These are phyloP conservation scores for Drosophila limbata DNA, from an alignment of 2,888 invertebrate genomes.

Conservation along the genomic window DNA sequence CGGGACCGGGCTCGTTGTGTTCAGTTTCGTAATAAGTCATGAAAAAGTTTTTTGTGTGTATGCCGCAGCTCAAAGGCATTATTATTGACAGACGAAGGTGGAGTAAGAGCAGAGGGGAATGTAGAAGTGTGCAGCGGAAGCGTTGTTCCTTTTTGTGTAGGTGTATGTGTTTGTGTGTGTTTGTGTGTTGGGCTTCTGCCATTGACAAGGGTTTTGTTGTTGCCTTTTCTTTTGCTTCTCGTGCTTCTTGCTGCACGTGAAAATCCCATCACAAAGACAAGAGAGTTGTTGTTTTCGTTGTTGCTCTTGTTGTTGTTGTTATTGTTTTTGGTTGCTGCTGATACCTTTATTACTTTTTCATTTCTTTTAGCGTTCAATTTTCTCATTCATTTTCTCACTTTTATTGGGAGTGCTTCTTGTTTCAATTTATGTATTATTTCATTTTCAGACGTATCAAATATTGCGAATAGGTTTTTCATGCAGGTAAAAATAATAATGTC, in stretches of 20 bases:
- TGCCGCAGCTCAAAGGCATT: conserved; percentile 56
- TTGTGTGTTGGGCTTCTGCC: conserved; percentile 40
- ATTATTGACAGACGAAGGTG: conserved; percentile 62
- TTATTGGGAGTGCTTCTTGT: conserved; percentile 19
- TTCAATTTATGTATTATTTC: conserved; percentile 41
- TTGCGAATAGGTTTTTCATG: conserved; percentile 25
- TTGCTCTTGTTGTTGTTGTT: conserved; percentile 5
- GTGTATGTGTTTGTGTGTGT: conserved; percentile 19
- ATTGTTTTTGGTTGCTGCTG: conserved; percentile 20
- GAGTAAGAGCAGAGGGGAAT: background rate
- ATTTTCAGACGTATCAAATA: conserved; percentile 24
- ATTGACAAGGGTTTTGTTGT: conserved; percentile 67
- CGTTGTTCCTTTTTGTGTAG: conserved; percentile 17
- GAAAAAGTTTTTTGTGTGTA: conserved; percentile 31
- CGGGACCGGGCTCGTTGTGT: conserved; percentile 11
- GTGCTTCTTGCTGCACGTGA: conserved; percentile 59
- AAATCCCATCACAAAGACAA: conserved; percentile 68
- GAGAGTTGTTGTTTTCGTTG: conserved; percentile 33
- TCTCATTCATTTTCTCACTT: conserved; percentile 9
- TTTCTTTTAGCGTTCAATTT: conserved; percentile 49
- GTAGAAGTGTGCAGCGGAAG: background rate
- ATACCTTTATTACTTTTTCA: conserved; percentile 61
- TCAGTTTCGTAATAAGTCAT: conserved; percentile 44
- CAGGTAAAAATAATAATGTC: conserved; percentile 34
- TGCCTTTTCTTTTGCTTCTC: conserved; percentile 12